Conservation (phyloP, 2,113 vertebrate species). For the Periophthalmus modestus region DNA sequence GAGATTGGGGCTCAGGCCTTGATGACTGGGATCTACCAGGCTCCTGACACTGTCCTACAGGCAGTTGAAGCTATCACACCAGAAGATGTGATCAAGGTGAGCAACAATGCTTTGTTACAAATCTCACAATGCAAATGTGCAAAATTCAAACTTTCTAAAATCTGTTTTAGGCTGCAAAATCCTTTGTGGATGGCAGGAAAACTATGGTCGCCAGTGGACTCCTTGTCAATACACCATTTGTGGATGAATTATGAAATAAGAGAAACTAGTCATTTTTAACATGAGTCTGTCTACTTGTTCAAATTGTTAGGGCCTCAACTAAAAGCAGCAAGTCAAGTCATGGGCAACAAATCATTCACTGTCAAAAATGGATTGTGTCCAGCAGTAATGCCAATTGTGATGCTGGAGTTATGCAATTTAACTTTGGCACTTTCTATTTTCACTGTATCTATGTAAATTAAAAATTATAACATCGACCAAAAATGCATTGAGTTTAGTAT, state of each 20-base stretch:
- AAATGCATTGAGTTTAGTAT: neutral
- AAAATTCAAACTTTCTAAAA: neutral
- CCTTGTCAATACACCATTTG: slow-evolving; percentile 85
- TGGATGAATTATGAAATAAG: slow-evolving; percentile 80
- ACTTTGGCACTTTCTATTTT: slow-evolving; percentile 17
- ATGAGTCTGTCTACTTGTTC: slow-evolving; percentile 8
- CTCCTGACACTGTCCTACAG: slow-evolving; percentile 74
- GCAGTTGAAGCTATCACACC: slow-evolving; percentile 81
- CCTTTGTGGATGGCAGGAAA: slow-evolving; percentile 87
- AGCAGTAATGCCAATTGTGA: slow-evolving; percentile 22
- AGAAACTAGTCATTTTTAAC: slow-evolving; percentile 12
- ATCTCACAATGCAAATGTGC: neutral
- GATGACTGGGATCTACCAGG: slow-evolving; percentile 73
- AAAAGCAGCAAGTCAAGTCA: slow-evolving; percentile 12
- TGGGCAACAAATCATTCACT: slow-evolving; percentile 29
- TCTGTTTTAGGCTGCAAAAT: slow-evolving; percentile 86
- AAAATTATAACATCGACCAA: slow-evolving; percentile 26
- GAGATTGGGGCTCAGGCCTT: slow-evolving; percentile 88
- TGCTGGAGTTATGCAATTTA: slow-evolving; percentile 12
- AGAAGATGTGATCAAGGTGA: slow-evolving; percentile 83
- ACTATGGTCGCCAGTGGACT: slow-evolving; percentile 87
- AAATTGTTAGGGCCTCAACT: slow-evolving; percentile 23
- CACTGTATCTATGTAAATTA: slow-evolving; percentile 75
- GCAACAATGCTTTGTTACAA: slow-evolving; percentile 32
- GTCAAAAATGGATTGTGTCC: slow-evolving; percentile 33